These are phyloP conservation scores for Odobenus rosmarus DNA, from an alignment of 2,113 vertebrate species.

Conservation along the genomic window DNA sequence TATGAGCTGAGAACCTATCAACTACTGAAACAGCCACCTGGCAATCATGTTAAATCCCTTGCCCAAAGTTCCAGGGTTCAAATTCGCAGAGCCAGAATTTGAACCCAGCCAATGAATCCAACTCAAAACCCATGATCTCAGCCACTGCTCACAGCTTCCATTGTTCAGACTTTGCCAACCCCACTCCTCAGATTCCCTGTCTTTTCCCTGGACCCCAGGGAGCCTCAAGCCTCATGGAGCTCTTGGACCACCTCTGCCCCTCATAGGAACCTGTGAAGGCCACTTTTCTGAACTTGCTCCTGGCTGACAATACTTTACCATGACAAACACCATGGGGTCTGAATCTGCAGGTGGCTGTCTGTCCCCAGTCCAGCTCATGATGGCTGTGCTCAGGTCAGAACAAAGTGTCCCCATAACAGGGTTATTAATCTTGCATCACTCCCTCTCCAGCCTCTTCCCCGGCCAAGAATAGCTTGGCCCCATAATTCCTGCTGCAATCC, in stretches of 20 bases:
- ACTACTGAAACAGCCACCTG: background rate
- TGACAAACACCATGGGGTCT: rapidly evolving
- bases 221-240: rapidly evolving
- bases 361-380: slow-evolving; percentile 50
- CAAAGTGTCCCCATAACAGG: slow-evolving; percentile 26
- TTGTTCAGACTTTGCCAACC: background rate
- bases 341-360: slow-evolving; percentile 36
- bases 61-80: background rate
- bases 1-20: background rate
- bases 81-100: background rate
- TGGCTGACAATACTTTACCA: background rate
- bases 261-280: background rate
- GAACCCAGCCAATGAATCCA: background rate
- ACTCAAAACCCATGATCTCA: background rate
- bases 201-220: background rate
- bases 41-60: background rate
- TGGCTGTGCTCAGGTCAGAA: background rate
- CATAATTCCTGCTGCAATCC: background rate
- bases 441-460: slow-evolving; percentile 42
- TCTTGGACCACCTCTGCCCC: background rate
- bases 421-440: slow-evolving; percentile 44
- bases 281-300: rapidly evolving
- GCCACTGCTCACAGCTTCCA: background rate
- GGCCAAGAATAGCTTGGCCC: slow-evolving; percentile 29
- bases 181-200: too few species aligned